Evolutionary conservation across 2,113 vertebrate genomes (phyloP).

Genomic region (Crotophaga sulcirostris): DNA sequence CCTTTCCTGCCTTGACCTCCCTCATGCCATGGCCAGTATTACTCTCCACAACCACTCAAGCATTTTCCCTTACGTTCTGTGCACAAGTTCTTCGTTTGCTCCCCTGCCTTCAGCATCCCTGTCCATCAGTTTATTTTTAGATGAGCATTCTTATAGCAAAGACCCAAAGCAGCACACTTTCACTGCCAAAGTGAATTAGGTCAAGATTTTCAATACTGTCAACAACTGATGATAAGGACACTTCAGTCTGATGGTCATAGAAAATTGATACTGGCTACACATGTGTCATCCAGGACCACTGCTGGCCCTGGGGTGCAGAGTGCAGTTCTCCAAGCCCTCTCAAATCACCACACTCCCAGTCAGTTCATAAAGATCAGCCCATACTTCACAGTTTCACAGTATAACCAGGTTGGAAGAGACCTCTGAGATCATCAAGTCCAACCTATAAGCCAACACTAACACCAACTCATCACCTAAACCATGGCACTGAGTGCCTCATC

Average conservation of each 20-base stretch:
- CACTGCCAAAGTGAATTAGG: background rate
- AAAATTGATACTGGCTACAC: rapidly evolving
- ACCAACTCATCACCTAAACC: too few species aligned
- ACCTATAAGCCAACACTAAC: too few species aligned
- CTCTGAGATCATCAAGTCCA: too few species aligned
- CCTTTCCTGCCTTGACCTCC: background rate
- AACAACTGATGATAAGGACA: background rate
- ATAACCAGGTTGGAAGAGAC: too few species aligned
- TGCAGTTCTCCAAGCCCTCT: background rate
- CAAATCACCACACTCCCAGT: background rate
- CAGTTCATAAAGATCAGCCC: background rate
- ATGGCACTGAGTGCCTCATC: too few species aligned
- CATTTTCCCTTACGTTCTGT: background rate
- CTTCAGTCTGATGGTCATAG: background rate
- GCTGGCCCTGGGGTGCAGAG: background rate
- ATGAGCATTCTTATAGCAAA: constrained; percentile 13
- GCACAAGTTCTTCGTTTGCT: background rate
- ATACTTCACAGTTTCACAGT: too few species aligned
- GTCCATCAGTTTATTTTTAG: constrained; percentile 20
- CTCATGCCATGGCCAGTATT: background rate
- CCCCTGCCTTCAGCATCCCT: background rate
- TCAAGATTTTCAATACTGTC: background rate
- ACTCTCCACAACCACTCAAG: background rate
- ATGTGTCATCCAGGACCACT: background rate
- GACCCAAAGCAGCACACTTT: constrained; percentile 27